phyloP scores from a whole-genome alignment of 2,888 invertebrate genomes.

The Rapana venosa region DNA sequence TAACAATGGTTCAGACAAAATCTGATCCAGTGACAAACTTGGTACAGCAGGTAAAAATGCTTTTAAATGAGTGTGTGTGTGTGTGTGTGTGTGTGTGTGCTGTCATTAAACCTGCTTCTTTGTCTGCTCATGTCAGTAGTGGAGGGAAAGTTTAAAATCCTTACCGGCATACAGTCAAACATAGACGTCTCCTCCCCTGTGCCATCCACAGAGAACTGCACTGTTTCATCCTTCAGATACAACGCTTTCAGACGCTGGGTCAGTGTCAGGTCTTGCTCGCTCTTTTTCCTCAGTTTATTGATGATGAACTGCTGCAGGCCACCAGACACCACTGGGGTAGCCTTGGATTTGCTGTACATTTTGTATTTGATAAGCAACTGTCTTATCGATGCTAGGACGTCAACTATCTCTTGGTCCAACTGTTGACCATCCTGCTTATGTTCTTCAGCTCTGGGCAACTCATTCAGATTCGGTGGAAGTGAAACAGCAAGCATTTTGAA shows the following conservation, averaged over 20 bases:
- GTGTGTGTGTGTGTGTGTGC: too few relatives aligned
- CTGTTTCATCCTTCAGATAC: constrained; percentile 45
- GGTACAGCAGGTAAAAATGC: too few relatives aligned
- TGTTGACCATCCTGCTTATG: neutral
- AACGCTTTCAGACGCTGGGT: constrained; percentile 45
- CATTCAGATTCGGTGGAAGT: neutral
- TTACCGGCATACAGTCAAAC: constrained; percentile 53
- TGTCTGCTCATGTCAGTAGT: too few relatives aligned
- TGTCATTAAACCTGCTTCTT: too few relatives aligned
- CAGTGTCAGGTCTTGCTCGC: constrained; percentile 26
- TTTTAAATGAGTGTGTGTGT: too few relatives aligned
- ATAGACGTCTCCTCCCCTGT: constrained; percentile 26
- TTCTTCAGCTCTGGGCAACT: neutral
- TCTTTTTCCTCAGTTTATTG: constrained; percentile 54
- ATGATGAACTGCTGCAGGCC: constrained; percentile 68
- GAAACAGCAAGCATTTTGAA: constrained; percentile 28
- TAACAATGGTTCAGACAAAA: too few relatives aligned
- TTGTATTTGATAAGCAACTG: constrained; percentile 64
- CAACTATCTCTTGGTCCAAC: constrained; percentile 4
- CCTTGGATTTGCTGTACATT: constrained; percentile 63
- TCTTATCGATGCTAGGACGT: constrained; percentile 55
- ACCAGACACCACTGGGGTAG: constrained; percentile 61
- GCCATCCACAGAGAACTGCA: neutral
- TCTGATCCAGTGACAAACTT: too few relatives aligned
- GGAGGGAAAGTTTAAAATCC: constrained; percentile 7